A percentile compares a stretch with the other conserved stretches of the same genome.
These are phyloP conservation scores for Bambusicola thoracicus DNA, from an alignment of 2,113 vertebrate genomes.

Conservation along the genomic window DNA sequence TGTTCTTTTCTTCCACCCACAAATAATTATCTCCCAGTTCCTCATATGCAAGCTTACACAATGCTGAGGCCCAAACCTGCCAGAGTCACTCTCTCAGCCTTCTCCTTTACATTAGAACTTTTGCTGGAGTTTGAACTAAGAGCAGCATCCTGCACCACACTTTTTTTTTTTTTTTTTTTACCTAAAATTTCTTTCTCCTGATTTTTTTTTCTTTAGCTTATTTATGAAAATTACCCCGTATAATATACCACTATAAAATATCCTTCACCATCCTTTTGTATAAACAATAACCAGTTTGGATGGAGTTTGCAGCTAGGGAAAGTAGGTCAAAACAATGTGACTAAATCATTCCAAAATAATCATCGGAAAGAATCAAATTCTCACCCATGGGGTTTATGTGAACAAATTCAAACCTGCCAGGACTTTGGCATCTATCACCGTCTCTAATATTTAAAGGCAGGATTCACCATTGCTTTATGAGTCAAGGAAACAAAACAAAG, in stretches of 20 bases:
- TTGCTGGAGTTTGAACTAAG: not conserved
- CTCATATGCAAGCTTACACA: not conserved
- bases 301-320: not conserved
- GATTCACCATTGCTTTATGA: slow-evolving; percentile 32
- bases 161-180: not conserved
- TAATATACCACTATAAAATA: not conserved
- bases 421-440: not conserved
- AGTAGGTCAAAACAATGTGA: slow-evolving; percentile 54
- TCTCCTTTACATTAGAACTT: not conserved
- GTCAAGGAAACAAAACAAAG: slow-evolving; percentile 44
- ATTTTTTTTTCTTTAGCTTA: not conserved
- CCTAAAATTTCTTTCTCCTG: not conserved
- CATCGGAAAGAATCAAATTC: slow-evolving; percentile 40
- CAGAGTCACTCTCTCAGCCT: not conserved
- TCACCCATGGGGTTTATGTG: slow-evolving; percentile 33
- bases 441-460: not conserved
- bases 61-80: not conserved
- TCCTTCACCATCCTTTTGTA: not conserved
- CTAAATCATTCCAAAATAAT: slow-evolving; percentile 51
- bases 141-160: not conserved
- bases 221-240: not conserved
- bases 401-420: slow-evolving; percentile 61
- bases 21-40: not conserved
- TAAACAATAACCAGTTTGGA: not conserved
- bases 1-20: not conserved